Evolutionary conservation across 2,888 invertebrate species (phyloP).

Genomic region (Drosophila meridiana): DNA sequence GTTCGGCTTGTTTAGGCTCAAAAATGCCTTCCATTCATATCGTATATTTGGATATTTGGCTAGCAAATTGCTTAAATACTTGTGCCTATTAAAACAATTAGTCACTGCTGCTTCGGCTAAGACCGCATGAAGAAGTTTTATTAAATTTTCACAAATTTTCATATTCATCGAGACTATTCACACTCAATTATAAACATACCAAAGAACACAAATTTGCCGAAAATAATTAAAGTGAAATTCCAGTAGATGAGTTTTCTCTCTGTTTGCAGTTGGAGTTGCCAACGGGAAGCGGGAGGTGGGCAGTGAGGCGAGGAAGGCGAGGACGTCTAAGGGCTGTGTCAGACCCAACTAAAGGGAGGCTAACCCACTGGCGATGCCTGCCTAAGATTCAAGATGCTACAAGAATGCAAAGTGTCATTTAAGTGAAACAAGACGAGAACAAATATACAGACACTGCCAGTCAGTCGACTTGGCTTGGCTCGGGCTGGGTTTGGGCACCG

Average conservation of each 20-base stretch:
- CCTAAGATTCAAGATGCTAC: slow-evolving; percentile 72
- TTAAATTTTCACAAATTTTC: slow-evolving; percentile 79
- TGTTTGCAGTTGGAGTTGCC: slow-evolving; percentile 27
- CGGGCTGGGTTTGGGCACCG: slow-evolving; percentile 12
- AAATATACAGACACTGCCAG: slow-evolving; percentile 57
- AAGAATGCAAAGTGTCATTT: slow-evolving; percentile 82
- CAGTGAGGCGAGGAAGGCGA: neutral
- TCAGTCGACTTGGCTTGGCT: slow-evolving; percentile 10
- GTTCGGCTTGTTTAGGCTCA: neutral
- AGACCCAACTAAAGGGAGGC: slow-evolving; percentile 22
- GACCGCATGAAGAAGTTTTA: slow-evolving; percentile 53
- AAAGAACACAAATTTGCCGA: slow-evolving; percentile 73
- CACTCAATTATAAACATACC: slow-evolving; percentile 83
- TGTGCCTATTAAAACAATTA: slow-evolving; percentile 69
- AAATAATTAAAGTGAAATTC: slow-evolving; percentile 76
- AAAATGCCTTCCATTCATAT: slow-evolving; percentile 23
- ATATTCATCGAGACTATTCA: slow-evolving; percentile 80
- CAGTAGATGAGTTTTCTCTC: slow-evolving; percentile 59
- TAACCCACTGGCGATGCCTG: slow-evolving; percentile 32
- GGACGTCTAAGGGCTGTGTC: slow-evolving; percentile 14
- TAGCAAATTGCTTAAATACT: slow-evolving; percentile 68
- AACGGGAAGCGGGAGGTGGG: neutral
- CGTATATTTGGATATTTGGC: slow-evolving; percentile 48
- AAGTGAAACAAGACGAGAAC: slow-evolving; percentile 81
- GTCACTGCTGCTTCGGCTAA: slow-evolving; percentile 50